Evolutionary conservation across 2,113 vertebrate species (phyloP).

Genomic region (Coracopsis vasa): DNA sequence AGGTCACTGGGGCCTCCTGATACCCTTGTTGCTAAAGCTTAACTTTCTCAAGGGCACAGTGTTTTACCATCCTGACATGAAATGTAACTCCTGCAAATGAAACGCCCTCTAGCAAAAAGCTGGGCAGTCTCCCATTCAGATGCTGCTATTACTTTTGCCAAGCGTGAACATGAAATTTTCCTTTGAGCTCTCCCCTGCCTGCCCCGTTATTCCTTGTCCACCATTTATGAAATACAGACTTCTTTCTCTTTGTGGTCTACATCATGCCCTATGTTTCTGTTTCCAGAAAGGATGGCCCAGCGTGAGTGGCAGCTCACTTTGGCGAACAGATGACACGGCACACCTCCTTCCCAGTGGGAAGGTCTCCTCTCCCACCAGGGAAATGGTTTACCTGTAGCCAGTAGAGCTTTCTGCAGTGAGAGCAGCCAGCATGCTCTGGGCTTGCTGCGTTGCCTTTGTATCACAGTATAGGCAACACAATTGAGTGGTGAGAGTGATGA

Average conservation of each 20-base stretch:
- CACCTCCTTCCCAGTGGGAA: not conserved
- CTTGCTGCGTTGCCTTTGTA: not conserved
- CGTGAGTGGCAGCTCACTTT: rapidly evolving
- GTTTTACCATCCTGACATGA: not conserved
- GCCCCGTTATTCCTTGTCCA: not conserved
- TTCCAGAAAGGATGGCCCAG: not conserved
- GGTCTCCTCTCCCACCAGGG: not conserved
- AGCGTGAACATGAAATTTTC: not conserved
- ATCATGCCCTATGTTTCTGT: not conserved
- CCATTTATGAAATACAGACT: not conserved
- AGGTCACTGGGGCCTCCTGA: not conserved
- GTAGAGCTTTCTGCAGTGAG: not conserved
- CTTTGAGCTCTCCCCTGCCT: not conserved
- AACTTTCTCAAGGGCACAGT: not conserved
- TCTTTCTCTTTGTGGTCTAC: not conserved
- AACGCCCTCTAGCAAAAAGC: not conserved
- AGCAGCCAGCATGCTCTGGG: not conserved
- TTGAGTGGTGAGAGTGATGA: not conserved
- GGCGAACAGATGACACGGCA: not conserved
- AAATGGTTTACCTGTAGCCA: rapidly evolving
- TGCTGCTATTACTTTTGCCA: not conserved
- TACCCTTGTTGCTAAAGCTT: not conserved
- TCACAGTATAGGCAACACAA: not conserved
- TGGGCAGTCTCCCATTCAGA: not conserved
- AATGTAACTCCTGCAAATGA: not conserved